Percentiles rank a stretch among this genome's conserved stretches.
Evolutionary conservation across 1,140 invertebrate species (phyloP).

Genomic region (Meloidogyne chitwoodi): DNA sequence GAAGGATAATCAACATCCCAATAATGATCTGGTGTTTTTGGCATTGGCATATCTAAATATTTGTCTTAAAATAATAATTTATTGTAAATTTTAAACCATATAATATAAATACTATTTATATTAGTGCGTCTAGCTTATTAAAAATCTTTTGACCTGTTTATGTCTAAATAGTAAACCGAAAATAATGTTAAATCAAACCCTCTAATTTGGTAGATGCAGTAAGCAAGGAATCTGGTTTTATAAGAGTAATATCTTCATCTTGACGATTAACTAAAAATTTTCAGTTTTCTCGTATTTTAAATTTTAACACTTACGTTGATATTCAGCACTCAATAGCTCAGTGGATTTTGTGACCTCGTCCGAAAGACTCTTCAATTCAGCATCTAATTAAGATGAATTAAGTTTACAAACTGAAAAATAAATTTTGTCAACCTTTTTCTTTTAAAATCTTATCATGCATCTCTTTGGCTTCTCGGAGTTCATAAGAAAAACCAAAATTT

Average conservation of each 20-base stretch:
- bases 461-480: neutral
- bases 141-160: no score
- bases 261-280: conserved; percentile 14
- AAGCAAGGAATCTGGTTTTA: no score
- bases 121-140: no score
- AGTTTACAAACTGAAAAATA: neutral
- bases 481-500: no score
- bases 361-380: conserved; percentile 21
- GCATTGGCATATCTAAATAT: neutral
- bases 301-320: neutral
- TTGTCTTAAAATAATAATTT: no score
- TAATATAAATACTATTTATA: no score
- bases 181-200: no score
- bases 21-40: conserved; percentile 38
- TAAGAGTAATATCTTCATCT: conserved; percentile 25
- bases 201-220: no score
- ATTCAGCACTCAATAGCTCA: conserved; percentile 29
- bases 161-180: no score
- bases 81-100: no score
- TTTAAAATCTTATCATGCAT: neutral
- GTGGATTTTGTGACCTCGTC: conserved; percentile 35
- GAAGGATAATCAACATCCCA: conserved; percentile 41
- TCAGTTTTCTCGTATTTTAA: neutral
- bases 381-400: conserved; percentile 18
- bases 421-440: conserved; percentile 22